phyloP scores from a whole-genome alignment of 1,140 invertebrate species.

The Halyomorpha halys region DNA sequence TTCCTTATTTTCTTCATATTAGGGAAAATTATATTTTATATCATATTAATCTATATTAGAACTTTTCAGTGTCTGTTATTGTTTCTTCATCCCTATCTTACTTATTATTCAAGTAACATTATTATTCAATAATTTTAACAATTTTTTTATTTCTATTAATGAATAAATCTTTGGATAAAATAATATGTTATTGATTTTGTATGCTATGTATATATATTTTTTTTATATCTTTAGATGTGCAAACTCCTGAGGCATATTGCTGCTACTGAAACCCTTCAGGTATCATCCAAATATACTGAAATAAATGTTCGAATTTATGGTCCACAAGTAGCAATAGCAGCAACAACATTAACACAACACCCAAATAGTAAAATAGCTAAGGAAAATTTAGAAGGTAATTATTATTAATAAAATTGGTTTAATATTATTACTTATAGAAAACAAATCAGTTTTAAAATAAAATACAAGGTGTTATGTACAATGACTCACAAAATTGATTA shows the following conservation, averaged over 20 bases:
- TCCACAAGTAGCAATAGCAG: conserved; percentile 87
- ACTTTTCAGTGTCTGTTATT: no score
- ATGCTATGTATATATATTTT: not conserved
- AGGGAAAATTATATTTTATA: no score
- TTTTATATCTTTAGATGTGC: conserved; percentile 60
- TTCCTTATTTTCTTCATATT: no score
- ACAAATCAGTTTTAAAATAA: not conserved
- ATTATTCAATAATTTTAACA: no score
- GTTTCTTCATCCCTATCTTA: no score
- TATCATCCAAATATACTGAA: conserved; percentile 90
- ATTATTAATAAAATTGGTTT: not conserved
- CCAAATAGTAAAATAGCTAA: conserved; percentile 89
- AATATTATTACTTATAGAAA: not conserved
- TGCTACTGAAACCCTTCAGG: conserved; percentile 83
- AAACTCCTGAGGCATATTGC: conserved; percentile 93
- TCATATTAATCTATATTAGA: no score
- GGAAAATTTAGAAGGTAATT: conserved; percentile 81
- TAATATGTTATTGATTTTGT: no score
- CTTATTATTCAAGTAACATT: no score
- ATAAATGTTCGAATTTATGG: conserved; percentile 88
- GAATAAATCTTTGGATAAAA: no score
- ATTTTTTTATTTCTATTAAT: no score
- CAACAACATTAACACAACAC: conserved; percentile 80
- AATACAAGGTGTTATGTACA: not conserved
- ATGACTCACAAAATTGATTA: no score